Conservation (phyloP, 2,113 vertebrate genomes). For the Melanerpes aurifrons region DNA sequence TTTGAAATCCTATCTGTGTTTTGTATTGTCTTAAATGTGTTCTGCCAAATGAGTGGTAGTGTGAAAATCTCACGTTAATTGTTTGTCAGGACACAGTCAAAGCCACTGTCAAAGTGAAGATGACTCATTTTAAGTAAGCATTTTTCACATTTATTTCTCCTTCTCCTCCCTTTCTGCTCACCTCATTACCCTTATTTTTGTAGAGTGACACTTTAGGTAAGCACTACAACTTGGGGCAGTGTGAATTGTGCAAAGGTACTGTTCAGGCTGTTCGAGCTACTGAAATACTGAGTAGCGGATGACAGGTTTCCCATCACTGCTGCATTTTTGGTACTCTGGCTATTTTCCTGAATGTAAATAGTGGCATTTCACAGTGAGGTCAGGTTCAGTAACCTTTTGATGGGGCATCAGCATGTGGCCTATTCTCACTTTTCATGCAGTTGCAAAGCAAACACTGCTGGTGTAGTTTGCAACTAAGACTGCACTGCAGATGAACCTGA, state of each 20-base stretch:
- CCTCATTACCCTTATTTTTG: neutral
- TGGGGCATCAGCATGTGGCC: neutral
- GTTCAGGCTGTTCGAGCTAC: neutral
- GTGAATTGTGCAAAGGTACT: neutral
- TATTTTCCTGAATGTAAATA: neutral
- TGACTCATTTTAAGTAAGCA: neutral
- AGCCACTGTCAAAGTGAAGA: neutral
- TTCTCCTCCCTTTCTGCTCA: neutral
- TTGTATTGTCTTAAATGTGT: constrained; percentile 49
- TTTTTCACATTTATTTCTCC: neutral
- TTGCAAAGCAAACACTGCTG: neutral
- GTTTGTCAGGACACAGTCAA: constrained; percentile 29
- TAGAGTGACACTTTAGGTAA: neutral
- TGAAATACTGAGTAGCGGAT: neutral
- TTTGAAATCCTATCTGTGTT: constrained; percentile 33
- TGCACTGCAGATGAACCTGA: constrained; percentile 6
- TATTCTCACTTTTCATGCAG: neutral
- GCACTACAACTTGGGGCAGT: neutral
- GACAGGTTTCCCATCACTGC: neutral
- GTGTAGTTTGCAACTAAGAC: constrained; percentile 34
- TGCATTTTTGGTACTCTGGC: neutral
- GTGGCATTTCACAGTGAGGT: neutral
- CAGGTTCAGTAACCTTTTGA: constrained; percentile 18
- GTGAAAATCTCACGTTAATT: constrained; percentile 52
- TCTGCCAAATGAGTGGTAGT: constrained; percentile 43